A percentile compares a stretch with the other conserved stretches of the same genome.
These are phyloP conservation scores for Oeneis ivallda DNA, from an alignment of 2,888 invertebrate genomes.

Conservation along the genomic window DNA sequence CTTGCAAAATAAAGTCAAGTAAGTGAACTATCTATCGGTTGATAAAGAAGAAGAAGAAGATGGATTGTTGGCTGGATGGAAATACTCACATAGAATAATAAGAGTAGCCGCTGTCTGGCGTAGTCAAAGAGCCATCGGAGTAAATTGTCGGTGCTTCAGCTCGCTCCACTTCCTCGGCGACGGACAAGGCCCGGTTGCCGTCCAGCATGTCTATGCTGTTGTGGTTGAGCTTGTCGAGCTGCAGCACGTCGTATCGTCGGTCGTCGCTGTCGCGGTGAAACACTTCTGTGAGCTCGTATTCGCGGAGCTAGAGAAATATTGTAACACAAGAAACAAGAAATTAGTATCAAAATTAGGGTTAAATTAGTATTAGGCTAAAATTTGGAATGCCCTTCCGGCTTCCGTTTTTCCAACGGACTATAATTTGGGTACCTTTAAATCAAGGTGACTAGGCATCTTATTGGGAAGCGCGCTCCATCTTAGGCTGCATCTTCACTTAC, in stretches of 20 bases:
- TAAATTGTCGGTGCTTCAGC: conserved; percentile 84
- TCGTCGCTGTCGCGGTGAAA: conserved; percentile 92
- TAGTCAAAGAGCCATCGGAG: conserved; percentile 73
- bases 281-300: conserved; percentile 93
- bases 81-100: conserved; percentile 69
- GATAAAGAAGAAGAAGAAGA: no score
- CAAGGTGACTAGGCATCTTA: no score
- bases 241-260: conserved; percentile 86
- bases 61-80: neutral
- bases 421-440: no score
- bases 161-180: conserved; percentile 90
- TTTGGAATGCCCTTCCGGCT: no score
- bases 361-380: no score
- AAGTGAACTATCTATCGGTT: no score
- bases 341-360: no score
- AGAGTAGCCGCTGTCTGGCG: conserved; percentile 70
- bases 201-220: conserved; percentile 84
- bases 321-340: neutral
- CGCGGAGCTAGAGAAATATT: conserved; percentile 85
- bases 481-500: no score
- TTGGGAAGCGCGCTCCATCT: no score
- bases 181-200: conserved; percentile 87
- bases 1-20: no score
- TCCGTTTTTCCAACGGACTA: no score
- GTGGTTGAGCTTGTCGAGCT: conserved; percentile 81